Conservation (phyloP, 2,113 vertebrate species). For the Dipodomys merriami region DNA sequence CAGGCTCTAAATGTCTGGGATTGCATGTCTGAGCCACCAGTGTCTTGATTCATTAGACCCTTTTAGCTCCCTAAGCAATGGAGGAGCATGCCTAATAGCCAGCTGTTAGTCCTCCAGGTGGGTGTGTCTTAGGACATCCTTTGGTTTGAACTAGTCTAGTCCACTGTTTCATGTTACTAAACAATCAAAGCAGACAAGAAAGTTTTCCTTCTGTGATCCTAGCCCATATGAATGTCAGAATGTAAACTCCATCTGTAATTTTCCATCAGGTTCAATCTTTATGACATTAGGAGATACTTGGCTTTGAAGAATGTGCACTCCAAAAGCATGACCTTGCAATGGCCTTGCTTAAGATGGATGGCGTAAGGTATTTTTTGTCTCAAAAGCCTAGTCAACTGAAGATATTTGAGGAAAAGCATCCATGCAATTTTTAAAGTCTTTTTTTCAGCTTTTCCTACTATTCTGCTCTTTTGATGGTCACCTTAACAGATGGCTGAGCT, state of each 20-base stretch:
- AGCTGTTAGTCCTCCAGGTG: not conserved
- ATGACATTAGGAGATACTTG: not conserved
- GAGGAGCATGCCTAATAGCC: not conserved
- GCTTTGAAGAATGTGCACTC: not conserved
- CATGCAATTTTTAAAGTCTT: not conserved
- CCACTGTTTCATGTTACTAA: not conserved
- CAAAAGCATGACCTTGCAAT: not conserved
- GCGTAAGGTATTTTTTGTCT: not conserved
- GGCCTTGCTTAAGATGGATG: constrained; percentile 24
- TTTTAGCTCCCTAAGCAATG: constrained; percentile 1
- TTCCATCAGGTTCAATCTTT: constrained; percentile 32
- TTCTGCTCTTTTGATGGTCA: not conserved
- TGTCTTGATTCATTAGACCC: not conserved
- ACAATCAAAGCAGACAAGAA: constrained; percentile 13
- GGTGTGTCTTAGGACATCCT: not conserved
- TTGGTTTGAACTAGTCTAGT: not conserved
- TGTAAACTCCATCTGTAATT: constrained; percentile 16
- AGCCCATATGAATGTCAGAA: not conserved
- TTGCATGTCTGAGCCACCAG: too few relatives aligned
- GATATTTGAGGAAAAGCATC: constrained; percentile 43
- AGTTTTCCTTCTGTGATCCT: constrained; percentile 35
- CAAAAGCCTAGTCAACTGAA: constrained; percentile 10
- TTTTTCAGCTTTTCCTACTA: constrained; percentile 13
- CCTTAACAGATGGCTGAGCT: not conserved
- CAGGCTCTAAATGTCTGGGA: too few relatives aligned